Base-by-base conservation (phyloP, 2,888 invertebrate genomes). In the Acronicta alni region DNA sequence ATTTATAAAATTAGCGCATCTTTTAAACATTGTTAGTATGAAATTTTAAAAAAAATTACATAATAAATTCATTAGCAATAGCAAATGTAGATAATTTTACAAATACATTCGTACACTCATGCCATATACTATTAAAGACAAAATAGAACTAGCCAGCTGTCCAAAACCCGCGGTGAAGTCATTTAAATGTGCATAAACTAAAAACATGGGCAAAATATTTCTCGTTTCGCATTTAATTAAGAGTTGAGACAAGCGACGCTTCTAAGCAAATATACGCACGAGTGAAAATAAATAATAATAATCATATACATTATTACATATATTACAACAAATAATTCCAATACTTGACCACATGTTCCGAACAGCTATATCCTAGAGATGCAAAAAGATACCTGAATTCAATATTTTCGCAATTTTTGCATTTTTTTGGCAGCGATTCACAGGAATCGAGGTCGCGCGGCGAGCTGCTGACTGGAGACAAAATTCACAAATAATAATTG, bases 301-400 rank as follows among this genome's bases (percentile, higher is more conserved):
- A 30, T 43, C 20, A 23, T 26, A 15, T 12, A 38, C 26, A 37
- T 18, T 5, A 38, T 3, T 12, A 32, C 12, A 30, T 26, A 35
- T 16, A 43, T 30, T 20, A 26, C 41, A 26, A 15, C 42, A n/a
- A 4, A 9, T 1, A 49, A 38, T 15, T 12, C 15, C 9, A 9
- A 30, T 45, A 49, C 58, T 61, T 59, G 44, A 69, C 57, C 45
- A 35, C 46, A 41, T 49, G 57, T 59, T 63, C 39, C 26, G 41
- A 58, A 58, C 57, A 64, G 55, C 57, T 49, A 18, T 42, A 63
- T 38, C 45, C 45, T 49, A 56, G 54, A 61, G 49, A 58, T 55
- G 48, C 63, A 59, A 67, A 73, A 54, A 44, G 14, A 57, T 82
- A 89, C 88, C 87, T 88, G 80, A 85, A 69, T 16, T 85, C 83